Evolutionary conservation across 2,113 vertebrate species (phyloP).

Genomic region (Australoheros scitulus): DNA sequence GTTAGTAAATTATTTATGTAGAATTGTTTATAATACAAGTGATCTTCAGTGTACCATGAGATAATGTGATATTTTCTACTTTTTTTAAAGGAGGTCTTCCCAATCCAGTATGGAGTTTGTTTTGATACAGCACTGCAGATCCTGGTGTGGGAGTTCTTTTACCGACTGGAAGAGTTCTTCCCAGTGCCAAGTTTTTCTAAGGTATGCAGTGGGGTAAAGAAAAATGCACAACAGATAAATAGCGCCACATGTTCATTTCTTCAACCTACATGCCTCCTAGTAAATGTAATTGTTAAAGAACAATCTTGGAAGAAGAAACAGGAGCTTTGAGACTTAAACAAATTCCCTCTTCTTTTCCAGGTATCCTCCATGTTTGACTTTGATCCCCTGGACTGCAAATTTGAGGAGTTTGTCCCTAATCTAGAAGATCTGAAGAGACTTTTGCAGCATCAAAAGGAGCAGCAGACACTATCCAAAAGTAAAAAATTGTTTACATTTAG

Average conservation of each 20-base stretch:
- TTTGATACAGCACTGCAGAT: conserved; percentile 25
- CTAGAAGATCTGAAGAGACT: background rate
- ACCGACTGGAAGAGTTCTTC: background rate
- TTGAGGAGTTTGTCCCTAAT: background rate
- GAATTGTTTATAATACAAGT: background rate
- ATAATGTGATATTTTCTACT: background rate
- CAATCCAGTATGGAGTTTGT: background rate
- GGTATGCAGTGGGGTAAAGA: background rate
- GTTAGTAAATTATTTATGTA: background rate
- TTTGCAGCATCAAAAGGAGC: background rate
- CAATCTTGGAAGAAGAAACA: fast-evolving
- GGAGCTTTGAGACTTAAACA: fast-evolving
- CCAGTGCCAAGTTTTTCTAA: conserved; percentile 19
- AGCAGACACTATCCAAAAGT: background rate
- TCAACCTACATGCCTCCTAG: background rate
- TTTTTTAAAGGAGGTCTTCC: conserved; percentile 7
- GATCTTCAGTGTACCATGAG: background rate
- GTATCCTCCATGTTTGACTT: background rate
- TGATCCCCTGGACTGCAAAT: background rate
- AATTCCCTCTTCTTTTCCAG: background rate
- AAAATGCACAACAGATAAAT: fast-evolving
- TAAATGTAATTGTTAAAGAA: background rate
- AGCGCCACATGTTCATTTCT: background rate
- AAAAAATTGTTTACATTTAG: background rate
- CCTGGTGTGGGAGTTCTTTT: background rate